Percentiles rank a stretch among this genome's conserved stretches.
Conservation (phyloP, 1,140 invertebrate species). For the Thalassaphorura encarpata region DNA sequence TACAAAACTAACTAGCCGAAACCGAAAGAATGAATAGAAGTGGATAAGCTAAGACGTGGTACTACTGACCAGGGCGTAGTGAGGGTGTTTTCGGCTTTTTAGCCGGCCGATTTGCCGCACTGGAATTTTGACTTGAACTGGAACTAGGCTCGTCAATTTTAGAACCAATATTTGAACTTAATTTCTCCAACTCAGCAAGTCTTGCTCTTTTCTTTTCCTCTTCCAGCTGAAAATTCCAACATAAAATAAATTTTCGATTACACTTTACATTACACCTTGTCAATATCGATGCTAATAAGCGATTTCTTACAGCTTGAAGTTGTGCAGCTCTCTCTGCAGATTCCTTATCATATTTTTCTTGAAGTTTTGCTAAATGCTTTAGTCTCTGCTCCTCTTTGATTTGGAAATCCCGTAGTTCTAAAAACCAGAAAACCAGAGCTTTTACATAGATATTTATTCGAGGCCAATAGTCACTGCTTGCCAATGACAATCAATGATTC, state of each 20-base stretch:
- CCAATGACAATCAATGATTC: not conserved
- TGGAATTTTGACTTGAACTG: not conserved
- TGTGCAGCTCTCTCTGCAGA: not conserved
- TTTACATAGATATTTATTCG: not conserved
- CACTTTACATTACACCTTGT: no score
- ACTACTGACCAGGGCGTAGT: slow-evolving; percentile 5
- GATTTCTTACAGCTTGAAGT: not conserved
- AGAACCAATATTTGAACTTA: not conserved
- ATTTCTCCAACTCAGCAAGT: slow-evolving; percentile 1
- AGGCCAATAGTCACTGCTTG: not conserved
- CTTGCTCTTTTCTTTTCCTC: not conserved
- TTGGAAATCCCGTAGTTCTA: not conserved
- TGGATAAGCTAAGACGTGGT: no score
- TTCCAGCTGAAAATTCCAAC: not conserved
- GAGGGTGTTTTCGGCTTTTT: not conserved
- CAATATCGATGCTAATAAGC: no score
- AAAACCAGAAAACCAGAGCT: not conserved
- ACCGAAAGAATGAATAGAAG: no score
- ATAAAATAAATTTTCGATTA: not conserved
- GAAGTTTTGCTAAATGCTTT: not conserved
- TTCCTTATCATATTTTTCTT: slow-evolving; percentile 5
- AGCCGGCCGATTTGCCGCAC: not conserved
- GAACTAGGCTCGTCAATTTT: not conserved
- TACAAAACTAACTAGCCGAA: no score
- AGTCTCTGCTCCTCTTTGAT: not conserved